phyloP scores from a whole-genome alignment of 2,113 vertebrate species.

The Hucho hucho region DNA sequence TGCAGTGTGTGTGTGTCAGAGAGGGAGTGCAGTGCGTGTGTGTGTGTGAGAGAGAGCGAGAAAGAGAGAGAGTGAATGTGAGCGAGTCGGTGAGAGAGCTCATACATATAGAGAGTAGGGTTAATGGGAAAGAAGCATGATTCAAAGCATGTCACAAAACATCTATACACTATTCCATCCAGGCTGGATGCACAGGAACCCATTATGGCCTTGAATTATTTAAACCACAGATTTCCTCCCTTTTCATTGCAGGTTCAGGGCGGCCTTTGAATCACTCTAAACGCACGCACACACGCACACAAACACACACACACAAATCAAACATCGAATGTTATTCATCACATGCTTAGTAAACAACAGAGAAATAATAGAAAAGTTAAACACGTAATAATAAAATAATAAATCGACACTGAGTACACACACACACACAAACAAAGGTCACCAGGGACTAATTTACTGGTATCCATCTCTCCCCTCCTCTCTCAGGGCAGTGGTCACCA shows the following conservation, averaged over 20 bases:
- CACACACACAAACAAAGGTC: background rate
- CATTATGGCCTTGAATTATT: slow-evolving; percentile 60
- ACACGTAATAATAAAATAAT: background rate
- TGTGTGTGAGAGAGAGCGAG: background rate
- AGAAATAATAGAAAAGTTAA: background rate
- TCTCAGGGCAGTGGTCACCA: background rate
- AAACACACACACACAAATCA: slow-evolving; percentile 1
- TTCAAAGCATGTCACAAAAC: slow-evolving; percentile 61
- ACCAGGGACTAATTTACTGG: background rate
- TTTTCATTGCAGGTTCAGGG: background rate
- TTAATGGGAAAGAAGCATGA: slow-evolving; percentile 43
- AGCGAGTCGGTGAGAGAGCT: background rate
- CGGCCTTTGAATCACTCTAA: background rate
- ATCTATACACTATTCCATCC: slow-evolving; percentile 48
- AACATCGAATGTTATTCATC: background rate
- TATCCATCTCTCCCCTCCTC: background rate
- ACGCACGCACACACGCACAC: background rate
- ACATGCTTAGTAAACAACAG: too few species aligned
- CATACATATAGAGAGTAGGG: background rate
- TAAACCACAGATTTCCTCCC: slow-evolving; percentile 6
- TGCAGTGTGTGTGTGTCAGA: background rate
- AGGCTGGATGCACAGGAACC: slow-evolving; percentile 42
- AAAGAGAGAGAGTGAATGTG: slow-evolving; percentile 10
- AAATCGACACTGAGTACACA: background rate
- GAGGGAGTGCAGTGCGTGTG: background rate